A percentile compares a stretch with the other conserved stretches of the same genome.
phyloP scores from a whole-genome alignment of 2,113 vertebrate genomes.

The Boulengeromyrus knoepffleri region DNA sequence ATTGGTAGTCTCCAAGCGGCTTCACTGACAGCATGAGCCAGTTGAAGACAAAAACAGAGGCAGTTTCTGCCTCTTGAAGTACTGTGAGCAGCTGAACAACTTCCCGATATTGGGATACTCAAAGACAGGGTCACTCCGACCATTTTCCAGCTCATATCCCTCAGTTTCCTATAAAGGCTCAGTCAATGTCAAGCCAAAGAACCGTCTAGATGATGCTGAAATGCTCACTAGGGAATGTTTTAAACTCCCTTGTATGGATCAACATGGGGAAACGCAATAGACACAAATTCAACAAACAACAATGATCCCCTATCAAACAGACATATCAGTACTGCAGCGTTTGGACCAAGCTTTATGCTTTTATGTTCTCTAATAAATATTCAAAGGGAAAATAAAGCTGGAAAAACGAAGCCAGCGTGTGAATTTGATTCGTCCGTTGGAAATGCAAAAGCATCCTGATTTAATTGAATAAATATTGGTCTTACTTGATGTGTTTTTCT shows the following conservation, averaged over 20 bases:
- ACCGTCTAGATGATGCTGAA: no score
- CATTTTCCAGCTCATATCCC: neutral
- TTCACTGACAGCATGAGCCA: neutral
- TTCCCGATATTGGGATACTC: neutral
- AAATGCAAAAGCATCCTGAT: constrained; percentile 5
- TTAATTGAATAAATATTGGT: constrained; percentile 12
- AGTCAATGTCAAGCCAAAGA: neutral
- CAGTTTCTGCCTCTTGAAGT: neutral
- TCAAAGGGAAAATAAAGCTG: neutral
- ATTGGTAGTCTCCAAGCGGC: neutral
- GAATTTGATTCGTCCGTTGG: neutral
- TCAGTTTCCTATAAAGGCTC: neutral
- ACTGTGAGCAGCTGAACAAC: neutral
- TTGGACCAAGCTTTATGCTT: neutral
- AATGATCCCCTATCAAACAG: neutral
- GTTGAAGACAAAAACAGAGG: neutral
- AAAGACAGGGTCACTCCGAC: neutral
- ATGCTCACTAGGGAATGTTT: neutral
- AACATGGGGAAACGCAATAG: neutral
- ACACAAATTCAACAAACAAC: neutral
- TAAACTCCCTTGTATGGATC: neutral
- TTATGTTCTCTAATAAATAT: neutral
- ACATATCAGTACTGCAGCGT: neutral
- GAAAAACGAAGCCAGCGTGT: neutral
- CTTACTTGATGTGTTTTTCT: neutral